Evolutionary conservation across 2,113 vertebrate genomes (phyloP).

Genomic region (Laticauda colubrina): DNA sequence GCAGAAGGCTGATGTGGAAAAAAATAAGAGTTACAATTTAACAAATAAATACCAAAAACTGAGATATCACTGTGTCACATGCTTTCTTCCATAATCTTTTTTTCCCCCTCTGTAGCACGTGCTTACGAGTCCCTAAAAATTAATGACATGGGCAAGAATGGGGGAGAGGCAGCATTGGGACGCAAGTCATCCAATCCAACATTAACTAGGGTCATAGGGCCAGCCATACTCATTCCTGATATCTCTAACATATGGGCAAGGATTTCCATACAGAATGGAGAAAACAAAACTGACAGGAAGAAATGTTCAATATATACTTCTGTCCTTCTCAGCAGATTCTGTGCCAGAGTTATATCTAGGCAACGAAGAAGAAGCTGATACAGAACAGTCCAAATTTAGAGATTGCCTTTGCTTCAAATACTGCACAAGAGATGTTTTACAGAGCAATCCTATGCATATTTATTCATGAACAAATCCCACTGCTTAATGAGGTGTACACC

Average conservation of each 20-base stretch:
- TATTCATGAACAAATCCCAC: not conserved
- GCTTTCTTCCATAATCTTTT: not conserved
- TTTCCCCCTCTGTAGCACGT: not conserved
- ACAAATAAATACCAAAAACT: not conserved
- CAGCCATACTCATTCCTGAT: conserved; percentile 1
- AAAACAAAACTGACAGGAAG: conserved; percentile 40
- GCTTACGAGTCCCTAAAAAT: conserved; percentile 14
- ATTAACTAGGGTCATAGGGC: conserved; percentile 3
- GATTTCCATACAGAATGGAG: not conserved
- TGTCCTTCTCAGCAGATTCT: conserved; percentile 44
- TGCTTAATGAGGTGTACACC: not conserved
- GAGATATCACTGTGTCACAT: not conserved
- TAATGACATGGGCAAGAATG: not conserved
- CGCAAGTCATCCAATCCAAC: not conserved
- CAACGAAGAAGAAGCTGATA: conserved; percentile 40
- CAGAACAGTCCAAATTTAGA: conserved; percentile 37
- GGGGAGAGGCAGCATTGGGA: not conserved
- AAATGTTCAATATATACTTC: conserved; percentile 50
- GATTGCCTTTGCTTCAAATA: conserved; percentile 31
- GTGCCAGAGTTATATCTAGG: conserved; percentile 29
- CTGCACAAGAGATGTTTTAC: too few relatives aligned
- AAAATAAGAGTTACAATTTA: not conserved
- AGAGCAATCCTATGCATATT: not conserved
- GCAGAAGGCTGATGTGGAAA: not conserved
- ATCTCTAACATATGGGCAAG: conserved; percentile 19